These are phyloP conservation scores for Drosophila punjabiensis DNA, from an alignment of 1,140 invertebrate species.

Conservation along the genomic window DNA sequence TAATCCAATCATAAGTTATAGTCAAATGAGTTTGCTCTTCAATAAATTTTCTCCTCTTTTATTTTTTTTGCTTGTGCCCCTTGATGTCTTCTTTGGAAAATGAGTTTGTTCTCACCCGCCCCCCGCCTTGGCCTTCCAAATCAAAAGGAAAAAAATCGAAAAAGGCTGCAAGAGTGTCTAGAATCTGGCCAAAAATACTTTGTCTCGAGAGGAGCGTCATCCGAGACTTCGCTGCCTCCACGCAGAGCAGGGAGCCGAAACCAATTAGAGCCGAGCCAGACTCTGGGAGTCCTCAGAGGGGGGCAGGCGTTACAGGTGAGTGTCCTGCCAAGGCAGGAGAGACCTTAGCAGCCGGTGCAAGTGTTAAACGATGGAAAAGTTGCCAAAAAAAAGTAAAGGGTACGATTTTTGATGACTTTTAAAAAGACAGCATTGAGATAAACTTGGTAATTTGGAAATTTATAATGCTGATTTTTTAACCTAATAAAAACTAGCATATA, in stretches of 20 bases:
- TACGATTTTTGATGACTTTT: neutral
- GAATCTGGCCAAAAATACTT: slow-evolving; percentile 45
- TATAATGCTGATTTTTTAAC: too few species aligned
- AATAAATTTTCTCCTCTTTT: slow-evolving; percentile 73
- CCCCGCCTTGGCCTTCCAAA: too few species aligned
- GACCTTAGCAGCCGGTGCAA: neutral
- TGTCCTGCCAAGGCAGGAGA: slow-evolving; percentile 8
- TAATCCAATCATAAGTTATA: slow-evolving; percentile 83
- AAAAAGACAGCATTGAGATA: too few species aligned
- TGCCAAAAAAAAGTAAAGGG: neutral
- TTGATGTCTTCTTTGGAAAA: slow-evolving; percentile 36
- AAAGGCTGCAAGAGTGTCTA: slow-evolving; percentile 4
- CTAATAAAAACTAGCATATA: too few species aligned
- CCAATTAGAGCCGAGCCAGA: slow-evolving; percentile 24
- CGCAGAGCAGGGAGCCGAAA: slow-evolving; percentile 20
- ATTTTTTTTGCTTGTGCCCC: slow-evolving; percentile 24
- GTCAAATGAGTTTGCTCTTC: slow-evolving; percentile 81
- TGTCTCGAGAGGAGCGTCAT: slow-evolving; percentile 35
- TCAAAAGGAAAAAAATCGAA: neutral
- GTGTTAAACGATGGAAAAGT: neutral
- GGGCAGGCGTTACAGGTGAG: slow-evolving; percentile 13
- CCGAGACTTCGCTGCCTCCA: slow-evolving; percentile 20
- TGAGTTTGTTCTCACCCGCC: slow-evolving; percentile 12
- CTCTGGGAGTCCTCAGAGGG: neutral
- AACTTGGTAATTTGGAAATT: neutral